Conservation (phyloP, 37 sponge, comb jelly and placozoan species). For the Trichoplax adhaerens region DNA sequence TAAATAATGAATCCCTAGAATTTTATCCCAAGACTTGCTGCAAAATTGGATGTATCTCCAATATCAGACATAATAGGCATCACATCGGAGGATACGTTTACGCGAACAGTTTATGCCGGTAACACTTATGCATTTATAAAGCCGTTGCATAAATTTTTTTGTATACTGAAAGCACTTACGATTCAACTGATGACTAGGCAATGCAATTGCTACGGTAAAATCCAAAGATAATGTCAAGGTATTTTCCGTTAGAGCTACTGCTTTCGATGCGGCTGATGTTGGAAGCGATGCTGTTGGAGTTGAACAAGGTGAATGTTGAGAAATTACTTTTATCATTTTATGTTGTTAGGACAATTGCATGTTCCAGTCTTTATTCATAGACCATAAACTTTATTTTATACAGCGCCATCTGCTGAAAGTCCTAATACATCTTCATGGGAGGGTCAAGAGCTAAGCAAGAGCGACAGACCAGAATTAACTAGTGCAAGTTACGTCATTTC, state of each 20-base stretch:
- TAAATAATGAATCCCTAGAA: constrained; percentile 23
- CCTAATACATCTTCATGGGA: constrained; percentile 32
- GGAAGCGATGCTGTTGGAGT: too few relatives aligned
- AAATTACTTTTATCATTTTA: too few relatives aligned
- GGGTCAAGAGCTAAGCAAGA: constrained; percentile 66
- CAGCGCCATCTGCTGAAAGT: too few relatives aligned
- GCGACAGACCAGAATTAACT: constrained; percentile 88
- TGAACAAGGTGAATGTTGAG: constrained; percentile 29
- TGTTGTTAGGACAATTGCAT: too few relatives aligned
- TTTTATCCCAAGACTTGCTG: constrained; percentile 79
- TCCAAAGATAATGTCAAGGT: constrained; percentile 72
- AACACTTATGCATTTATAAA: not conserved
- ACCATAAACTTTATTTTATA: too few relatives aligned
- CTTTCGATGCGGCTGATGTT: constrained; percentile 52
- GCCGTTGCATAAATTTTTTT: too few relatives aligned
- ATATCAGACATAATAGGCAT: constrained; percentile 87
- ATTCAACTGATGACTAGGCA: not conserved
- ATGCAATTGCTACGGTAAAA: constrained; percentile 65
- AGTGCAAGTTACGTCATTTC: constrained; percentile 76
- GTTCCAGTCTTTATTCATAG: too few relatives aligned
- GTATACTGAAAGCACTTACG: too few relatives aligned
- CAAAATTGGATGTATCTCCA: constrained; percentile 76
- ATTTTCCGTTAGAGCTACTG: constrained; percentile 82
- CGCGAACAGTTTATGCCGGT: constrained; percentile 82
- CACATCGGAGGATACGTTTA: constrained; percentile 67